Base-by-base conservation (phyloP, 2,888 invertebrate genomes). In the Cheilosia impressa region DNA sequence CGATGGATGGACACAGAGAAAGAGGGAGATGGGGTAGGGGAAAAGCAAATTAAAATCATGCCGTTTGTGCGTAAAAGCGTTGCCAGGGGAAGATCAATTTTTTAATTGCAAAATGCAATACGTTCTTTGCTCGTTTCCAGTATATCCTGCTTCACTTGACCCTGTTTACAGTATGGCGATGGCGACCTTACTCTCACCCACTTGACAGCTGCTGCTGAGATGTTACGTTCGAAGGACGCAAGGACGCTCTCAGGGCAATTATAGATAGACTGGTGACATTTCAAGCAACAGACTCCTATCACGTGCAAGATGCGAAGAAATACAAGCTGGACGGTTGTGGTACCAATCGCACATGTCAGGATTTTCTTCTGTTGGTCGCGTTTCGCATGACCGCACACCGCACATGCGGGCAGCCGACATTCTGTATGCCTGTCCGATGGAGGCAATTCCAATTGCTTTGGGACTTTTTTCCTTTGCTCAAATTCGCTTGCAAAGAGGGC, bases 21-120 rank as follows among this genome's bases (percentile, higher is more conserved):
- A 22, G 27, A 31, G 38, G 19, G 19, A 27, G 5, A 27, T 27
- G 1, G 27, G 5, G 27, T 6, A 31, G 31, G 27, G 9, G 22
- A 24, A 31, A 27, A 24, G 27, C n/a, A 73, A 73, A 73, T 73
- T 73, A 75, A 47, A 65, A 47, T 75, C 24, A 65, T 57, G 47
- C 41, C 65, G 41, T 65, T 75, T 57, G 31, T 65, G 63, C 55
- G 63, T 72, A 53, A 72, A 53, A 45, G 62, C 43, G 63, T n/a
- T 22, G 55, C 10, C 34, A 7, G 68, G 41, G 41, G 22, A 58
- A 31, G 57, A 57, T 41, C 41, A 50, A 41, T 57, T 66, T 66
- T 75, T 75, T 58, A 58, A 66, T 58, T 58, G 65, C 57, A 41
- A n/a, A 38, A 24, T 34, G 17, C 45, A 34, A n/a, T 13, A 27